Percentiles rank a stretch among this genome's conserved stretches.
Conservation (phyloP, 1,140 invertebrate genomes). For the Acromyrmex echinatior region DNA sequence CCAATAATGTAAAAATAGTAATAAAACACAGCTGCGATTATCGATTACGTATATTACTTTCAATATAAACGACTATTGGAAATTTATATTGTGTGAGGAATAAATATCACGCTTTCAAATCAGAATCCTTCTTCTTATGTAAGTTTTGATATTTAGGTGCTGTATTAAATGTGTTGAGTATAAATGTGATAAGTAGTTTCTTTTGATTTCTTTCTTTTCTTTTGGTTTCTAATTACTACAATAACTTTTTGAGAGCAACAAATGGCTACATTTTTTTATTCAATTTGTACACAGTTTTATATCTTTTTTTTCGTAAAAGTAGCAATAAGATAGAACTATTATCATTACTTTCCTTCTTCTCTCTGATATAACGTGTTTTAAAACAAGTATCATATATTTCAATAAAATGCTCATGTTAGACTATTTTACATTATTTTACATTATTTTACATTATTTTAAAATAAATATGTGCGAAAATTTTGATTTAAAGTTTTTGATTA, state of each 20-base stretch:
- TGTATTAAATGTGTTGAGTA: background rate
- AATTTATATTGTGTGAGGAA: background rate
- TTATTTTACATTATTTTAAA: conserved; percentile 1
- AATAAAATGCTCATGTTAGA: background rate
- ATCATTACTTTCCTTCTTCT: background rate
- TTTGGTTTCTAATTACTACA: background rate
- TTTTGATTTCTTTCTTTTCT: background rate
- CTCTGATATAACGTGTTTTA: background rate
- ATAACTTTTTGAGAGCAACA: background rate
- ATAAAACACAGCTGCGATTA: background rate
- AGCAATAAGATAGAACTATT: background rate
- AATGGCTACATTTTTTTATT: background rate
- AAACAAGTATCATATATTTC: background rate
- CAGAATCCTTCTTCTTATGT: background rate
- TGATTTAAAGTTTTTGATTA: background rate
- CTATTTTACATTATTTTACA: background rate
- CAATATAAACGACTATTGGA: background rate
- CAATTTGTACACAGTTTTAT: background rate
- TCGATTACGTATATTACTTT: background rate
- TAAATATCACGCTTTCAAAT: conserved; percentile 3
- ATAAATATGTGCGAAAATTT: background rate
- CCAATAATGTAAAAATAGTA: background rate
- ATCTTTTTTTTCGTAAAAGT: background rate
- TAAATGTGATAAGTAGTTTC: background rate
- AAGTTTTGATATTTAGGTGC: background rate